phyloP scores from a whole-genome alignment of 2,113 vertebrate species.

The Athene noctua region DNA sequence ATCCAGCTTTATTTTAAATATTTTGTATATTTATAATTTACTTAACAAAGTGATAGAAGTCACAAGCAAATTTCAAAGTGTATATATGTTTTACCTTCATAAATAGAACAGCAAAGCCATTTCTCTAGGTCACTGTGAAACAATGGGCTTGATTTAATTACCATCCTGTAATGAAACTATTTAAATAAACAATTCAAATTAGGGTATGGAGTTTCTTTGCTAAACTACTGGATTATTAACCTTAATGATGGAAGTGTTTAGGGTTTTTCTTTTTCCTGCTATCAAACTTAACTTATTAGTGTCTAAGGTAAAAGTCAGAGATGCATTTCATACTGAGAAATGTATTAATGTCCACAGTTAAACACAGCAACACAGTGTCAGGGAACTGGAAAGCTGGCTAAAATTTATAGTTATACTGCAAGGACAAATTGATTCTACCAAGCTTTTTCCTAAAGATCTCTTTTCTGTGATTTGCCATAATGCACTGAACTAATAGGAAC shows the following conservation, averaged over 20 bases:
- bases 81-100: background rate
- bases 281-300: background rate
- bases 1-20: background rate
- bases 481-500: background rate
- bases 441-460: background rate
- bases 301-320: background rate
- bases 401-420: background rate
- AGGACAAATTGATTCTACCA: background rate
- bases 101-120: background rate
- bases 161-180: background rate
- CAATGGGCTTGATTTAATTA: background rate
- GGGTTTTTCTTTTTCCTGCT: background rate
- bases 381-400: background rate
- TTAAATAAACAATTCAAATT: slow-evolving; percentile 21
- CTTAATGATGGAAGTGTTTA: background rate
- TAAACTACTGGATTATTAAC: slow-evolving; percentile 11
- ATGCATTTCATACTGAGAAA: slow-evolving; percentile 12
- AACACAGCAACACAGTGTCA: background rate
- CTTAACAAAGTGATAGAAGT: background rate
- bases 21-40: background rate
- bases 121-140: background rate
- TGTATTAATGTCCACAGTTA: background rate
- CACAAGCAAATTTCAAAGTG: background rate
- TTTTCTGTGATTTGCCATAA: background rate
- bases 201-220: background rate